Evolutionary conservation across 2,888 invertebrate species (phyloP).

Genomic region (Mythimna loreyi): DNA sequence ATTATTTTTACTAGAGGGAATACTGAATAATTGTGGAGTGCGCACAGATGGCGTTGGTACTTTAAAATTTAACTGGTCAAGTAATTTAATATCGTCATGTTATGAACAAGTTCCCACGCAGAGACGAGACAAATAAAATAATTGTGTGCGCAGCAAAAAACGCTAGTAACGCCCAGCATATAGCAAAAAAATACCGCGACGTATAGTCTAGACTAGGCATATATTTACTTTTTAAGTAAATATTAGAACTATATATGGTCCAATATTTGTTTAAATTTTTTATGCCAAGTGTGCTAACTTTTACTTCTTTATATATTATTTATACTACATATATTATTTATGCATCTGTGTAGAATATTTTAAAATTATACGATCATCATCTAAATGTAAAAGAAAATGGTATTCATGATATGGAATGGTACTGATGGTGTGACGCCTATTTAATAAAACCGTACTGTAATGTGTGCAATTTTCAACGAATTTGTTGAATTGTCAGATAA

Average conservation of each 20-base stretch:
- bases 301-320: too few species aligned
- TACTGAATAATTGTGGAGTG: too few species aligned
- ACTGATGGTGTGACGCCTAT: too few species aligned
- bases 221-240: not conserved
- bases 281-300: not conserved
- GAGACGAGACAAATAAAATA: constrained; percentile 15
- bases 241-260: not conserved
- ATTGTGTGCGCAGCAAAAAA: constrained; percentile 28
- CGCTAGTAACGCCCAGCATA: not conserved
- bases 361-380: not conserved
- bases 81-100: constrained; percentile 1
- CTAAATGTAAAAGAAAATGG: too few species aligned
- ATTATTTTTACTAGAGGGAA: too few species aligned
- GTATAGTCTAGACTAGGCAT: constrained; percentile 17
- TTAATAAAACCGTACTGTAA: too few species aligned
- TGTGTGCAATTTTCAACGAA: too few species aligned
- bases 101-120: constrained; percentile 33
- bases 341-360: not conserved
- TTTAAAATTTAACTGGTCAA: too few species aligned
- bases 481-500: too few species aligned
- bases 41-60: too few species aligned
- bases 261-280: not conserved
- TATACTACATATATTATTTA: too few species aligned
- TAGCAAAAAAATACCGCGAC: constrained; percentile 7
- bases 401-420: too few species aligned